Base-by-base conservation (phyloP, 1,140 invertebrate genomes). In the Paramacrobiotus metropolitanus region DNA sequence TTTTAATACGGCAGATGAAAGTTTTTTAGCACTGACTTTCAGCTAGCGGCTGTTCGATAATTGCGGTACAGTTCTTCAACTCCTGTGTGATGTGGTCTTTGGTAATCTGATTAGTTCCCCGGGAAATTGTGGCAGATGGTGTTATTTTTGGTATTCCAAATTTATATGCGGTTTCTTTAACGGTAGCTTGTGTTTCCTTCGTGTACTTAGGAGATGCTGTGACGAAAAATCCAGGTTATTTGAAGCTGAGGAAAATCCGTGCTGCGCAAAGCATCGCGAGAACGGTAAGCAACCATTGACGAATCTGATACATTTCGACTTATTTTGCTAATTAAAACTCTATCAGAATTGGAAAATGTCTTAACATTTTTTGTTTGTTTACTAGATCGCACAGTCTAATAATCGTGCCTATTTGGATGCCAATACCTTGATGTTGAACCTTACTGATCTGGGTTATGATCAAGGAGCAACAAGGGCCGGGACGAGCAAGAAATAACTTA, bases 261-360 rank as follows among this genome's bases (percentile, higher is more conserved):
- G 95, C 94, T 40, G 88, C 95, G 2, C 92, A 97, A 70, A 90
- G 83, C 69, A 97, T 99, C 75, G 85, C 95, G 24, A 82, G 87
- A 77, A 96, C 90, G 65, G 87, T 94, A 80, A 80, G 78, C 74
- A 61, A 15, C 48, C 28, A 59, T 0, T 55, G 1, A 15, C 34
- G 24, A 59, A 40, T 21, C 29, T 2, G 4, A 18, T 15, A 40
- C 20, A 59, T 44, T 61, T 40, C 30, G 40, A 21, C 18, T 30
- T 21, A n/a, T 40, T 48, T n/a, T n/a, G n/a, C n/a, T n/a, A n/a
- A n/a, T n/a, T n/a, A n/a, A n/a, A n/a, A n/a, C n/a, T n/a, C n/a
- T n/a, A n/a, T n/a, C n/a, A n/a, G n/a, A n/a, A n/a, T n/a, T n/a
- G n/a, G n/a, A n/a, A n/a, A n/a, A n/a, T n/a, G n/a, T n/a, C n/a